Evolutionary conservation across 2,113 vertebrate genomes (phyloP).

Genomic region (Bubo blakistoni): DNA sequence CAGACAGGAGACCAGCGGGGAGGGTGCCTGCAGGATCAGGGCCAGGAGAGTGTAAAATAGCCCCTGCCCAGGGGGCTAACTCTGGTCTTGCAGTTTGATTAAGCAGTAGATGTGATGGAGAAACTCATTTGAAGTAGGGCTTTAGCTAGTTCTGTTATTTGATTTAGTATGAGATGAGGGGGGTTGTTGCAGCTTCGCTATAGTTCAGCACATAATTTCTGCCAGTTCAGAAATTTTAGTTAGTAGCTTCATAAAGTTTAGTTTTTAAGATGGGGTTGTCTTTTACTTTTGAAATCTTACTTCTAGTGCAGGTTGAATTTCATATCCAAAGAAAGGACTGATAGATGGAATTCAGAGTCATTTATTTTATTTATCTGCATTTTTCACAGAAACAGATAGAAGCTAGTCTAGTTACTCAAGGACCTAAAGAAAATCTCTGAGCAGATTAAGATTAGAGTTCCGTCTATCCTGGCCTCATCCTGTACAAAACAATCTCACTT

Average conservation of each 20-base stretch:
- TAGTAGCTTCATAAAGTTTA: background rate
- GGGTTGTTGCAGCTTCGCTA: background rate
- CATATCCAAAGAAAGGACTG: background rate
- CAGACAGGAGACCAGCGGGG: background rate
- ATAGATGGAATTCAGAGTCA: background rate
- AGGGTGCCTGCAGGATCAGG: no score
- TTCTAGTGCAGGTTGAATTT: background rate
- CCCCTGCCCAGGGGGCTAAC: no score
- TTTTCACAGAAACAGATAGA: background rate
- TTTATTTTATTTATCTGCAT: background rate
- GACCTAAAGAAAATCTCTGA: background rate
- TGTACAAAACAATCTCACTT: background rate
- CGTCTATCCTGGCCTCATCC: background rate
- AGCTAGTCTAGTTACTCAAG: background rate
- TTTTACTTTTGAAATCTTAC: background rate
- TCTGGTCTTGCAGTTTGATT: no score
- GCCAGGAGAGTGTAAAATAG: background rate
- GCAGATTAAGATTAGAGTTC: background rate
- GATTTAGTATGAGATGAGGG: background rate
- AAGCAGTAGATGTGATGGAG: background rate
- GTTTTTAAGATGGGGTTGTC: background rate
- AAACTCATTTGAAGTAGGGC: background rate
- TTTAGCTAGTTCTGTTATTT: background rate
- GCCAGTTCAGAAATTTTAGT: background rate
- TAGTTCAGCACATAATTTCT: background rate